phyloP scores from a whole-genome alignment of 2,797 vertebrate genomes.

The Gallinago stenura region DNA sequence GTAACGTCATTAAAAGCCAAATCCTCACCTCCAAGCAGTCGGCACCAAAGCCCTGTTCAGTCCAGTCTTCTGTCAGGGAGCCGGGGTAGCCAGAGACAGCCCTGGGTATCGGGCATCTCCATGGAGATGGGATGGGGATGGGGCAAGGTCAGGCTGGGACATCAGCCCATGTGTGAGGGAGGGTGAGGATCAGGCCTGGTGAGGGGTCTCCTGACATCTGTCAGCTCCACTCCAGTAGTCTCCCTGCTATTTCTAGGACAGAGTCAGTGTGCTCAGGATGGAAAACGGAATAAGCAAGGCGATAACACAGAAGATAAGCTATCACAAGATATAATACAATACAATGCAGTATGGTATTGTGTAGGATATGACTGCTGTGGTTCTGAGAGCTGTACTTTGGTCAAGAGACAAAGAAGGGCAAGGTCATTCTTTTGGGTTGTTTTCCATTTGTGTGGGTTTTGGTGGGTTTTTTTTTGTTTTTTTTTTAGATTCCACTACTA shows the following conservation, averaged over 20 bases:
- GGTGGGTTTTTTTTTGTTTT: not conserved
- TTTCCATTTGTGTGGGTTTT: not conserved
- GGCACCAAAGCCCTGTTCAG: not conserved
- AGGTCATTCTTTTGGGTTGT: not conserved
- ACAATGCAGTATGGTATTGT: not conserved
- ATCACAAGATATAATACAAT: not conserved
- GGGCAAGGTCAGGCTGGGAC: not conserved
- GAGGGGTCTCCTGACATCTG: not conserved
- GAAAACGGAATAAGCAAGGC: not conserved
- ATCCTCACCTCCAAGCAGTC: not conserved
- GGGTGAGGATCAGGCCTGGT: not conserved
- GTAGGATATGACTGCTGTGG: not conserved
- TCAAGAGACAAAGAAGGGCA: not conserved
- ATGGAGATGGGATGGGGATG: fast-evolving
- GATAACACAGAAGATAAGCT: not conserved
- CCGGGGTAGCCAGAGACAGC: not conserved
- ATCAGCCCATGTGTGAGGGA: fast-evolving
- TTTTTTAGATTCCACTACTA: not conserved
- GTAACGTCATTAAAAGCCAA: not conserved
- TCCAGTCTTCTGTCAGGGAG: not conserved
- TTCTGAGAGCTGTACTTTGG: not conserved
- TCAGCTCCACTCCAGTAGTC: not conserved
- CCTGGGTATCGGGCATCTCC: not conserved
- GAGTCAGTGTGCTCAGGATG: not conserved
- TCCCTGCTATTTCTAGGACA: not conserved